phyloP scores from a whole-genome alignment of 2,113 vertebrate species.

The Otus sunia region DNA sequence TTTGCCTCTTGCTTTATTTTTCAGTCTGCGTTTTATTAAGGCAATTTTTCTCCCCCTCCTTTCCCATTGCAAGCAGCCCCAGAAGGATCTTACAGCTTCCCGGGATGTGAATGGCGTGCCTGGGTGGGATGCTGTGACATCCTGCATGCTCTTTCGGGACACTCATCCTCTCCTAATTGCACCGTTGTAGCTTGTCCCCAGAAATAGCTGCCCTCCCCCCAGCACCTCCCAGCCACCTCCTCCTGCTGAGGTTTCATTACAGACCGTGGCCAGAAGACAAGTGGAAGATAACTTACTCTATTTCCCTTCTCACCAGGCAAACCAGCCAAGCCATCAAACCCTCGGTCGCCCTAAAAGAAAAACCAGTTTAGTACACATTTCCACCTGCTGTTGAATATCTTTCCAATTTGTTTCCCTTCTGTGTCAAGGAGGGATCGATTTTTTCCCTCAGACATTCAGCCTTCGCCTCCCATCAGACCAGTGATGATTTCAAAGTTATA shows the following conservation, averaged over 20 bases:
- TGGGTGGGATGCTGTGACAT: neutral
- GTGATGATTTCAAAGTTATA: neutral
- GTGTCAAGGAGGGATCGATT: neutral
- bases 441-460: neutral
- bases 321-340: slow-evolving; percentile 94
- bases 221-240: neutral
- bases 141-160: fast-evolving
- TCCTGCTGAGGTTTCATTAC: neutral
- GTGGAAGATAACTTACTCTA: slow-evolving; percentile 76
- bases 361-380: neutral
- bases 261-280: neutral
- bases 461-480: neutral
- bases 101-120: fast-evolving
- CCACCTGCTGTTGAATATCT: neutral
- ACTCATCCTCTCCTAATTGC: too few relatives aligned
- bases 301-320: slow-evolving; percentile 97
- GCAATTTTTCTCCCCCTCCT: fast-evolving
- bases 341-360: slow-evolving; percentile 87
- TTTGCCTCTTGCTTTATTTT: neutral
- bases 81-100: neutral
- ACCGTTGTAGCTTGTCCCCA: neutral
- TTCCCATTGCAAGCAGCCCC: neutral
- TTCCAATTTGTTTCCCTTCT: neutral
- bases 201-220: neutral
- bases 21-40: neutral